Conservation (phyloP, 2,113 vertebrate genomes). For the Otus sunia region DNA sequence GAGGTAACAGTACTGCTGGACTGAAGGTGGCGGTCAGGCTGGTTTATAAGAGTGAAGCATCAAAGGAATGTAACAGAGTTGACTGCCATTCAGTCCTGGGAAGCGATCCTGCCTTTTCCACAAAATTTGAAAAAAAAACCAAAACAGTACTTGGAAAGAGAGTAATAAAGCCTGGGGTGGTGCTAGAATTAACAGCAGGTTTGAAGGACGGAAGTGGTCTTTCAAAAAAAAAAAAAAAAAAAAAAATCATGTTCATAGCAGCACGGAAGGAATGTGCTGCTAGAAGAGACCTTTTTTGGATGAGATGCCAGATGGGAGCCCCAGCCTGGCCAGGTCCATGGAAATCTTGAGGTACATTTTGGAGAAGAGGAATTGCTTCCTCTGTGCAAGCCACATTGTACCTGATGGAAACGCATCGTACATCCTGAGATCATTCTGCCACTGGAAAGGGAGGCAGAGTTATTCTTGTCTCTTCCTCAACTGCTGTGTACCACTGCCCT, state of each 20-base stretch:
- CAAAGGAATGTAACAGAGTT: not conserved
- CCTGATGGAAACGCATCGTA: rapidly evolving
- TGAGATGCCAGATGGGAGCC: not conserved
- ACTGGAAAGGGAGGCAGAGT: not conserved
- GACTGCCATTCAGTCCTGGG: rapidly evolving
- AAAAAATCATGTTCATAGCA: not conserved
- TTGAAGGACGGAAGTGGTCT: not conserved
- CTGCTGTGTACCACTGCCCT: rapidly evolving
- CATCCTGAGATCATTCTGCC: not conserved
- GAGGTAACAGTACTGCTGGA: rapidly evolving
- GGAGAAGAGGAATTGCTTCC: not conserved
- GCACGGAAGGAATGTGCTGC: not conserved
- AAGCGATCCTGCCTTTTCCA: not conserved
- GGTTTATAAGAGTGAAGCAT: rapidly evolving
- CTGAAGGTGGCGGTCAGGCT: rapidly evolving
- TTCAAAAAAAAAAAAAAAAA: not conserved
- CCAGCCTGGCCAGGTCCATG: not conserved
- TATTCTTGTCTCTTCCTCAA: not conserved
- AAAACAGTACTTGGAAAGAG: not conserved
- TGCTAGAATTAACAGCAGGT: not conserved
- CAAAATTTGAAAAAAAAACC: not conserved
- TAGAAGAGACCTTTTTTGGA: not conserved
- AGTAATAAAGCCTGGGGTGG: not conserved
- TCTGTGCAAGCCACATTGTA: not conserved
- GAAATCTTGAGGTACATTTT: not conserved